These are phyloP conservation scores for Theristicus caerulescens DNA, from an alignment of 2,113 vertebrate species.

Conservation along the genomic window DNA sequence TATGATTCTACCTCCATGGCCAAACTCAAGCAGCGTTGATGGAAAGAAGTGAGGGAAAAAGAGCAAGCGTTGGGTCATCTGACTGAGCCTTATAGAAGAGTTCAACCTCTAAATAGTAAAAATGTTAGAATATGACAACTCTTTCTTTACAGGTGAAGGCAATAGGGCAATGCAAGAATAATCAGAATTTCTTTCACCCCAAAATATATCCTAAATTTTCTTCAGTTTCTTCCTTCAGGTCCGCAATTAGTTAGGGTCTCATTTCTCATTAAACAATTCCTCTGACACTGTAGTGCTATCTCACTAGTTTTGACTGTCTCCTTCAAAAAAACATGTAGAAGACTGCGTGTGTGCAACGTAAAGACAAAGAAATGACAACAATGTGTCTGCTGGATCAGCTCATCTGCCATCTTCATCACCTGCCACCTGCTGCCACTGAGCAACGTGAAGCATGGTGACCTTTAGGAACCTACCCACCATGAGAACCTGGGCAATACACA, in stretches of 20 bases:
- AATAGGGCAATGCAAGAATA: background rate
- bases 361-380: background rate
- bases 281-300: background rate
- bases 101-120: background rate
- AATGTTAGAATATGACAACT: background rate
- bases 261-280: background rate
- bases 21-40: background rate
- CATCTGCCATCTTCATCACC: background rate
- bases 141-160: background rate
- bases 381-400: background rate
- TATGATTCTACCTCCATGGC: background rate
- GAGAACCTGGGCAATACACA: background rate
- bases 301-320: background rate
- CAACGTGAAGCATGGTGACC: accelerated
- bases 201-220: background rate
- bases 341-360: background rate
- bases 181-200: background rate
- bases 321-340: background rate
- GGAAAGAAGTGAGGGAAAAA: background rate
- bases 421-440: background rate
- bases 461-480: background rate
- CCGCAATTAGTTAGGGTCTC: background rate
- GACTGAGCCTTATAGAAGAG: background rate
- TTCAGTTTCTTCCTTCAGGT: background rate
- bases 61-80: background rate